phyloP scores from a whole-genome alignment of 2,888 invertebrate genomes.

The Trileptium ribeirensis region DNA sequence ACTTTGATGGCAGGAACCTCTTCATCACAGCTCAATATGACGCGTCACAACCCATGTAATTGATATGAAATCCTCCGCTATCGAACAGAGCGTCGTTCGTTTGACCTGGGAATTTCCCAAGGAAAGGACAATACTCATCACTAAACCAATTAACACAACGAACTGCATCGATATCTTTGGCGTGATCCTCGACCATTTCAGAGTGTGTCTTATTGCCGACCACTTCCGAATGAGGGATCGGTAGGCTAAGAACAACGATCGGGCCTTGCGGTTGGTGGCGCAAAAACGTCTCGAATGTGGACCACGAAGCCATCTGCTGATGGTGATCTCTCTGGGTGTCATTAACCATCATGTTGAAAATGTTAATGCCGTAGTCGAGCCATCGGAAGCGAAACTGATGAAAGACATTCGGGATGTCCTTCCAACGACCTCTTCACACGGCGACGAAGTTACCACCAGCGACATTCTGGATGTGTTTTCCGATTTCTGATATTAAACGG shows the following conservation, averaged over 20 bases:
- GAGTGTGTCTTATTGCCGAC: not conserved
- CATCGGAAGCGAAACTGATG: not conserved
- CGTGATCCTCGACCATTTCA: not conserved
- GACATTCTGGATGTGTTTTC: not conserved
- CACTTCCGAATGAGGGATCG: not conserved
- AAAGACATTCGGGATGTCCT: not conserved
- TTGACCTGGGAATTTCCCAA: not conserved
- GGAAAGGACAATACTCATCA: not conserved
- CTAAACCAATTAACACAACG: not conserved
- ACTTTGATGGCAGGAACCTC: not conserved
- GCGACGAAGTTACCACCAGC: not conserved
- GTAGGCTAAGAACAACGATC: not conserved
- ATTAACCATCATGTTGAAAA: not conserved
- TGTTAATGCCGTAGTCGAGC: not conserved
- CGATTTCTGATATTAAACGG: no score
- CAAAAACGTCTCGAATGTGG: not conserved
- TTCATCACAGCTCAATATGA: not conserved
- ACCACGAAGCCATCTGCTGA: not conserved
- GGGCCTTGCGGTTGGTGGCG: not conserved
- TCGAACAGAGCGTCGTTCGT: not conserved
- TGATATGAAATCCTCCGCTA: not conserved
- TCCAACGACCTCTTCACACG: not conserved
- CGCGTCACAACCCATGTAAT: not conserved
- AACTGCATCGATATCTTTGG: not conserved
- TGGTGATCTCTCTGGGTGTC: not conserved